Conservation (phyloP, 2,113 vertebrate genomes). For the Nansenia antarctica region DNA sequence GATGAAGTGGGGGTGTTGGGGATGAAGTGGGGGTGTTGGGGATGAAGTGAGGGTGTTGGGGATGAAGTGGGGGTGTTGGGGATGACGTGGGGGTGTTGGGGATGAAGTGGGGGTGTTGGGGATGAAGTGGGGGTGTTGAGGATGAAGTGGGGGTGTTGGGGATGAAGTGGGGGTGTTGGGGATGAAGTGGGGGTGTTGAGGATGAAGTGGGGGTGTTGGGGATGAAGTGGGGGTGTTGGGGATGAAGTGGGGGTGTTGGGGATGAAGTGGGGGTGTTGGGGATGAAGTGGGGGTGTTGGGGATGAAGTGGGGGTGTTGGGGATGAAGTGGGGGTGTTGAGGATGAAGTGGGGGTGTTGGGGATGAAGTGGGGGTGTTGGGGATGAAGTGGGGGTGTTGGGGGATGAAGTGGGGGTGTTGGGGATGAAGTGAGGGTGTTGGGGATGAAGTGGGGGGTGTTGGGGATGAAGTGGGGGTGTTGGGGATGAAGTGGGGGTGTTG, state of each 20-base stretch:
- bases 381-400: slow-evolving; percentile 17
- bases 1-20: slow-evolving; percentile 24
- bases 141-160: slow-evolving; percentile 24
- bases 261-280: slow-evolving; percentile 24
- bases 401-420: slow-evolving; percentile 24
- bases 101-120: slow-evolving; percentile 24
- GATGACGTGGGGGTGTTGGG: slow-evolving; percentile 23
- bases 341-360: slow-evolving; percentile 24
- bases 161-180: slow-evolving; percentile 24
- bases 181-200: slow-evolving; percentile 24
- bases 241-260: slow-evolving; percentile 24
- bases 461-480: slow-evolving; percentile 24
- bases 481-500: slow-evolving; percentile 24
- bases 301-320: slow-evolving; percentile 24
- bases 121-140: slow-evolving; percentile 24
- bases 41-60: slow-evolving; percentile 24
- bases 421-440: slow-evolving; percentile 24
- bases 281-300: slow-evolving; percentile 24
- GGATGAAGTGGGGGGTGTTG: slow-evolving; percentile 25
- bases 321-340: slow-evolving; percentile 24
- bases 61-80: slow-evolving; percentile 24
- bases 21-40: slow-evolving; percentile 24
- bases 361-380: slow-evolving; percentile 24
- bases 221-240: slow-evolving; percentile 24
- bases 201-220: slow-evolving; percentile 24